phyloP scores from a whole-genome alignment of 2,888 invertebrate species.

The Amphipoea oculea region DNA sequence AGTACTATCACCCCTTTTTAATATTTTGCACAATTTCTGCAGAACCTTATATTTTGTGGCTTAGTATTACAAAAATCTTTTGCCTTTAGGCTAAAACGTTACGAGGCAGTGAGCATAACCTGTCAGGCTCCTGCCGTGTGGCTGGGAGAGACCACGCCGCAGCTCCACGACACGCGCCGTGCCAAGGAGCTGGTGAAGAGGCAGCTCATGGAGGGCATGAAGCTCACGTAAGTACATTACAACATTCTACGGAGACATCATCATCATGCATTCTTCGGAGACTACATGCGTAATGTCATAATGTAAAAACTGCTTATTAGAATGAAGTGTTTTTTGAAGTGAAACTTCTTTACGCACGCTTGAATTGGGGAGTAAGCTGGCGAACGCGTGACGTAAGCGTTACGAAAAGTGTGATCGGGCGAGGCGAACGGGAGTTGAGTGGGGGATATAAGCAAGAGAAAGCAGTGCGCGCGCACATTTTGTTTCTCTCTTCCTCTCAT shows the following conservation, averaged over 20 bases:
- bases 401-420: too few species aligned
- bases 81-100: constrained; percentile 85
- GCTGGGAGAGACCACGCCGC: constrained; percentile 72
- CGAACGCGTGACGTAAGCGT: too few species aligned
- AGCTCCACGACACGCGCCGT: constrained; percentile 86
- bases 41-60: background rate
- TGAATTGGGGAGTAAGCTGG: too few species aligned
- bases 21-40: background rate
- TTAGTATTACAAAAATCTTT: too few species aligned
- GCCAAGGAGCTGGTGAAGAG: constrained; percentile 91
- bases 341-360: too few species aligned
- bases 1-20: too few species aligned
- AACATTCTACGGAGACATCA: too few species aligned
- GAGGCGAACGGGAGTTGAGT: too few species aligned
- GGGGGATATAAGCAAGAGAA: too few species aligned
- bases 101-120: constrained; percentile 90
- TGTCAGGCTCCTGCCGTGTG: constrained; percentile 84
- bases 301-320: background rate
- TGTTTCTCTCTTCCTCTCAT: too few species aligned
- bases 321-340: background rate
- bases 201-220: constrained; percentile 92
- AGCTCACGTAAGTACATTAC: constrained; percentile 90
- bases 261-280: background rate
- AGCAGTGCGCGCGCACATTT: too few species aligned
- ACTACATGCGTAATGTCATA: background rate